Percentiles rank a stretch among this genome's conserved stretches.
phyloP scores from a whole-genome alignment of 2,113 vertebrate species.

The Echinops telfairi region DNA sequence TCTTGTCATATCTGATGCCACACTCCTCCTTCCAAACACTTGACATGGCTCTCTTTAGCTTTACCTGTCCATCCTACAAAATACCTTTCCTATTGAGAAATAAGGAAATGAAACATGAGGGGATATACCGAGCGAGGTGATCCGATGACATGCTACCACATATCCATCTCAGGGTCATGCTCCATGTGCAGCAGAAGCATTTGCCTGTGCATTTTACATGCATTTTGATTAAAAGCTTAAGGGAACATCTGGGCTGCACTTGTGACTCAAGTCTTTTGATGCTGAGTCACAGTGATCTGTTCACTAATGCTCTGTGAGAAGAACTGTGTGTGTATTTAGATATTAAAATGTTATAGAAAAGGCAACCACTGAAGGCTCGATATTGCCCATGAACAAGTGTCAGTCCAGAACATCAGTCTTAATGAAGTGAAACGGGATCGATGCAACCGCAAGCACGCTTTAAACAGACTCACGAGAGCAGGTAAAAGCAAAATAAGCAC shows the following conservation, averaged over 20 bases:
- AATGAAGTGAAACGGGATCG: conserved; percentile 5
- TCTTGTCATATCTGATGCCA: not conserved
- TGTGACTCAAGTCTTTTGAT: not conserved
- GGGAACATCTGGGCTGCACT: not conserved
- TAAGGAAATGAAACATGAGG: not conserved
- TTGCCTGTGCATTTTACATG: not conserved
- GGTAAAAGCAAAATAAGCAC: conserved; percentile 15
- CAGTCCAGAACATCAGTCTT: not conserved
- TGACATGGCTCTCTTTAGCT: not conserved
- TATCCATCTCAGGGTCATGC: not conserved
- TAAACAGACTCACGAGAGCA: not conserved
- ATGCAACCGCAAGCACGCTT: not conserved
- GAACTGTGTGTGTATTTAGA: not conserved
- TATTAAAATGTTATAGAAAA: not conserved
- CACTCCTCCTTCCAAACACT: not conserved
- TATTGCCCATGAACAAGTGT: not conserved
- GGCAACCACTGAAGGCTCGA: not conserved
- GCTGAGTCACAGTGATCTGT: not conserved
- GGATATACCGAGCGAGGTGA: not conserved
- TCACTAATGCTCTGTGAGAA: not conserved
- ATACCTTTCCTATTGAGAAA: not conserved
- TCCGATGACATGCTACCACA: not conserved
- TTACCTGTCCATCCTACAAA: not conserved
- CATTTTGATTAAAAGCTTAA: not conserved
- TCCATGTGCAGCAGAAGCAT: not conserved